A percentile compares a stretch with the other conserved stretches of the same genome.
phyloP scores from a whole-genome alignment of 2,113 vertebrate species.

The Phocoena phocoena region DNA sequence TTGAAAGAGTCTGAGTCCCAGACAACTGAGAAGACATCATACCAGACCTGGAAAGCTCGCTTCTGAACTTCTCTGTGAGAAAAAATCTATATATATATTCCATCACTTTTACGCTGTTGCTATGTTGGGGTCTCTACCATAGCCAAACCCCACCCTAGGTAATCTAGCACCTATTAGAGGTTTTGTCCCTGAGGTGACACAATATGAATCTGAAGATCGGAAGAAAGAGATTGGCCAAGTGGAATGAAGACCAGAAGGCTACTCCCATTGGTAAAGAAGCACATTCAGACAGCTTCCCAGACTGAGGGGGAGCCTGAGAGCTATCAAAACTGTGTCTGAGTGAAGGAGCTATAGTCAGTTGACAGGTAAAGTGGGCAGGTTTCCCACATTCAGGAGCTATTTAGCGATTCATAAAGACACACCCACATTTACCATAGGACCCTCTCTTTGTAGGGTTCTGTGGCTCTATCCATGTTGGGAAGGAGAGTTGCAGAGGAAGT shows the following conservation, averaged over 20 bases:
- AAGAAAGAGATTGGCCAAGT: not conserved
- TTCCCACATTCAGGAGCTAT: not conserved
- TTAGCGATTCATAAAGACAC: not conserved
- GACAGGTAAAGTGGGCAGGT: not conserved
- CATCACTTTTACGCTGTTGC: not conserved
- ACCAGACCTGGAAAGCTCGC: not conserved
- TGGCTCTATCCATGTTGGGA: not conserved
- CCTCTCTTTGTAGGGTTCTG: not conserved
- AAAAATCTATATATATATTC: not conserved
- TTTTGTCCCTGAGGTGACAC: not conserved
- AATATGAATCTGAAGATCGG: not conserved
- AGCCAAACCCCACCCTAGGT: not conserved
- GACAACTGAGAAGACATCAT: not conserved
- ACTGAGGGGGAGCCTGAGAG: not conserved
- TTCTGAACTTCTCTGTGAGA: not conserved
- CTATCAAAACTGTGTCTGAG: not conserved
- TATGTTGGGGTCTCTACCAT: not conserved
- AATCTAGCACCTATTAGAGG: not conserved
- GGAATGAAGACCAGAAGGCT: not conserved
- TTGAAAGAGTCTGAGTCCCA: not conserved
- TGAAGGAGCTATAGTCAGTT: rapidly evolving
- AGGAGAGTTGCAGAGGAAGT: not conserved
- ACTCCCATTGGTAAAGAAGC: not conserved
- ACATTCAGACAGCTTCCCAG: not conserved
- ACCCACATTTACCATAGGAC: rapidly evolving